Evolutionary conservation across 2,113 vertebrate species (phyloP).

Genomic region (Triplophysa siluroides): DNA sequence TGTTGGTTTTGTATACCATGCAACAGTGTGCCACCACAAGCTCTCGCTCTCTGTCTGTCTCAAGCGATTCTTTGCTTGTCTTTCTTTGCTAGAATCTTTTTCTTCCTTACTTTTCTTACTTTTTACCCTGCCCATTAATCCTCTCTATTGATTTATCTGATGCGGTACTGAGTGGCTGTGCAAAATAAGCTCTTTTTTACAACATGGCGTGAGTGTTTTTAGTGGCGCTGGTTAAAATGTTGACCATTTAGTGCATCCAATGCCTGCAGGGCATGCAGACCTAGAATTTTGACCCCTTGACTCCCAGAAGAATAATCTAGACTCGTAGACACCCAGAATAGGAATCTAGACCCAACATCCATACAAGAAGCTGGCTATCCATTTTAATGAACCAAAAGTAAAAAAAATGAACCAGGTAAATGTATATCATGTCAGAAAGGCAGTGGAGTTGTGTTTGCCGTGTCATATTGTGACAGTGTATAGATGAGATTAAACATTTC

Average conservation of each 20-base stretch:
- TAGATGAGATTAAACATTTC: background rate
- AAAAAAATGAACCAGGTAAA: background rate
- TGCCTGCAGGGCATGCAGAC: background rate
- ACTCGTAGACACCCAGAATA: too few species aligned
- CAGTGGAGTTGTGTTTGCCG: too few species aligned
- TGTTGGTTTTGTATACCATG: slow-evolving; percentile 43
- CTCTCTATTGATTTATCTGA: slow-evolving; percentile 26
- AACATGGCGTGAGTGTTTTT: slow-evolving; percentile 10
- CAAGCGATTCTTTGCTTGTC: background rate
- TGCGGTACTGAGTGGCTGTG: slow-evolving; percentile 25
- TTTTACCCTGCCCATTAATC: slow-evolving; percentile 10
- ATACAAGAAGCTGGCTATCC: background rate
- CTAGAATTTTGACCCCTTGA: background rate
- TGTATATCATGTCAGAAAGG: too few species aligned
- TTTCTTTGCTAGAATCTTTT: background rate
- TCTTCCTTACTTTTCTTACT: slow-evolving; percentile 6
- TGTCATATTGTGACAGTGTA: background rate
- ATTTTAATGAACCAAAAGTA: background rate
- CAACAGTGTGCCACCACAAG: slow-evolving; percentile 26
- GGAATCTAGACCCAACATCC: too few species aligned
- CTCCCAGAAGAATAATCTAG: background rate
- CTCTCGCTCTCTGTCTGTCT: slow-evolving; percentile 1
- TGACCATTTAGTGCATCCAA: background rate
- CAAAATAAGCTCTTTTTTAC: slow-evolving; percentile 31
- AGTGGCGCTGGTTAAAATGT: slow-evolving; percentile 1